Evolutionary conservation across 2,797 vertebrate genomes (phyloP).

Genomic region (Megaceryle alcyon): DNA sequence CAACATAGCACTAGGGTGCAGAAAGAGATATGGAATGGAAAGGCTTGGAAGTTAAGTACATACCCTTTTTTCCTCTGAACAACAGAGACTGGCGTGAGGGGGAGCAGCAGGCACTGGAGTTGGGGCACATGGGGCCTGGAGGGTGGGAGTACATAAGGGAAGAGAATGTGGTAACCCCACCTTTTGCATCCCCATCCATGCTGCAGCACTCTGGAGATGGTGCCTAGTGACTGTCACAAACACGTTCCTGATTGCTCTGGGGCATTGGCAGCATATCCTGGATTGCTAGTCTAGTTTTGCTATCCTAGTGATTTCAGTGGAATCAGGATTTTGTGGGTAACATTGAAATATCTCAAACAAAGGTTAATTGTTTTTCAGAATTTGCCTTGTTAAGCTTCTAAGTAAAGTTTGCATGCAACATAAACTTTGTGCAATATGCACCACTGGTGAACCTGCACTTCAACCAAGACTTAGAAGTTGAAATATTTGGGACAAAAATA

Average conservation of each 20-base stretch:
- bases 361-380: not conserved
- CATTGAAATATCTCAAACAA: not conserved
- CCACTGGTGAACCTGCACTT: not conserved
- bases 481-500: not conserved
- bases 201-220: not conserved
- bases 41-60: not conserved
- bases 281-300: not conserved
- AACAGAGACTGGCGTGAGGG: not conserved
- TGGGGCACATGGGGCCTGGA: fast-evolving
- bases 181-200: not conserved
- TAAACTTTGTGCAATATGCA: not conserved
- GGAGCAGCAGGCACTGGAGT: not conserved
- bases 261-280: not conserved
- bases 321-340: not conserved
- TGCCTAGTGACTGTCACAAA: not conserved
- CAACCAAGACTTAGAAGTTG: not conserved
- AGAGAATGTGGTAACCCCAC: not conserved
- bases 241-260: not conserved
- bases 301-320: not conserved
- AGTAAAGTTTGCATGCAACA: not conserved
- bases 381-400: not conserved
- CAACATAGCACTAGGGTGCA: not conserved
- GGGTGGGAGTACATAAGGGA: fast-evolving
- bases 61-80: not conserved
- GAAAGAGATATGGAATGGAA: not conserved